A percentile compares a stretch with the other conserved stretches of the same genome.
phyloP scores from a whole-genome alignment of 2,888 invertebrate genomes.

The Tyria jacobaeae region DNA sequence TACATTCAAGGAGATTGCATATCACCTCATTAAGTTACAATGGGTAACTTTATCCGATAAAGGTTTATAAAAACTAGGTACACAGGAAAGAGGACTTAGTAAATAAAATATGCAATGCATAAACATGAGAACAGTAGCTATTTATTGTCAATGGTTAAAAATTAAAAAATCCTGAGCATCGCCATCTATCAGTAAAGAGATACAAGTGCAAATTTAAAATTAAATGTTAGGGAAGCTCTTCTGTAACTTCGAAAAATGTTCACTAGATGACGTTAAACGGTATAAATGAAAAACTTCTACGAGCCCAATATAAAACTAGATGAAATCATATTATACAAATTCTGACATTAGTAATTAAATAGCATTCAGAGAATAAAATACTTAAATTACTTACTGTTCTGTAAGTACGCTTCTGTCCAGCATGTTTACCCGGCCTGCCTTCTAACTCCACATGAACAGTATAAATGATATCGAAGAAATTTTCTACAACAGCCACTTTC shows the following conservation, averaged over 20 bases:
- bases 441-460: constrained; percentile 97
- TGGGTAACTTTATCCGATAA: neutral
- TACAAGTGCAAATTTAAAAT: neutral
- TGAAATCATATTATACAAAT: neutral
- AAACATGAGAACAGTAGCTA: constrained; percentile 14
- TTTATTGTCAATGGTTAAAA: neutral
- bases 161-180: constrained; percentile 6
- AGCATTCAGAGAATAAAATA: neutral
- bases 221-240: neutral
- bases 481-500: constrained; percentile 98
- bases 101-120: constrained; percentile 19
- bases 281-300: neutral
- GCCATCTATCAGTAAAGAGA: constrained; percentile 18
- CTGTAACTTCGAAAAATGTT: neutral
- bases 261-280: constrained; percentile 45
- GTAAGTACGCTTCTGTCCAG: constrained; percentile 98
- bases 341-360: neutral
- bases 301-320: neutral
- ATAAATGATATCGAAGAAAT: constrained; percentile 98
- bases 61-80: constrained; percentile 12
- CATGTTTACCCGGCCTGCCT: constrained; percentile 96
- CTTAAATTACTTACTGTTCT: constrained; percentile 91
- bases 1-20: no score
- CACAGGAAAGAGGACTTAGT: constrained; percentile 8
- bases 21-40: neutral